Evolutionary conservation across 2,888 invertebrate genomes (phyloP).

Genomic region (Pyralis farinalis): DNA sequence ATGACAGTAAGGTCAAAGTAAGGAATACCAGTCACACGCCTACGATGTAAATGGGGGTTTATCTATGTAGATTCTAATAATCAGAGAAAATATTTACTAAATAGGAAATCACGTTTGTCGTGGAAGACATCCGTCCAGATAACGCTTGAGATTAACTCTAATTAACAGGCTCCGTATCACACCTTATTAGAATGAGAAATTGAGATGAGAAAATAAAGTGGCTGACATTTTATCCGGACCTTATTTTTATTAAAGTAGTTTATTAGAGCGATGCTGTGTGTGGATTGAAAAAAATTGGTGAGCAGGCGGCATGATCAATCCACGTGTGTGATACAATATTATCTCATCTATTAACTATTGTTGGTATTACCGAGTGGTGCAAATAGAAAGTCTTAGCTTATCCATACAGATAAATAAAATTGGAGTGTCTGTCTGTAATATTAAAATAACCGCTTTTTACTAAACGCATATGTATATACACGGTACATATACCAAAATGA

Average conservation of each 20-base stretch:
- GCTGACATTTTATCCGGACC: background rate
- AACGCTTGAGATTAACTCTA: slow-evolving; percentile 59
- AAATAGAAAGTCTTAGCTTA: background rate
- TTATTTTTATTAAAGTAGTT: background rate
- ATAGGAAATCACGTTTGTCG: slow-evolving; percentile 52
- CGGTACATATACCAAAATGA: too few species aligned
- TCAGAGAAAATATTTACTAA: slow-evolving; percentile 72
- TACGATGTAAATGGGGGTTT: slow-evolving; percentile 37
- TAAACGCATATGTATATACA: too few species aligned
- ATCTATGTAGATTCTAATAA: slow-evolving; percentile 47
- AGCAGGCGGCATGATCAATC: background rate
- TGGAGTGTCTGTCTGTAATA: too few species aligned
- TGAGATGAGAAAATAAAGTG: background rate
- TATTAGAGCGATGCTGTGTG: background rate
- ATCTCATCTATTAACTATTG: background rate
- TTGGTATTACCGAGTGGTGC: background rate
- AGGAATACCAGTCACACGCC: slow-evolving; percentile 35
- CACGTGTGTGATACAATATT: background rate
- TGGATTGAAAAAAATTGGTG: background rate
- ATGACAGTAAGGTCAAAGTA: slow-evolving; percentile 27
- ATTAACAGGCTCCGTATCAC: slow-evolving; percentile 57
- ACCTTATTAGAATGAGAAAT: slow-evolving; percentile 44
- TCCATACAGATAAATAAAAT: too few species aligned
- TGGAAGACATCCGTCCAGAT: slow-evolving; percentile 52
- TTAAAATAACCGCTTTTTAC: too few species aligned